Evolutionary conservation across 2,797 vertebrate genomes (phyloP).

Genomic region (Perodicticus potto): DNA sequence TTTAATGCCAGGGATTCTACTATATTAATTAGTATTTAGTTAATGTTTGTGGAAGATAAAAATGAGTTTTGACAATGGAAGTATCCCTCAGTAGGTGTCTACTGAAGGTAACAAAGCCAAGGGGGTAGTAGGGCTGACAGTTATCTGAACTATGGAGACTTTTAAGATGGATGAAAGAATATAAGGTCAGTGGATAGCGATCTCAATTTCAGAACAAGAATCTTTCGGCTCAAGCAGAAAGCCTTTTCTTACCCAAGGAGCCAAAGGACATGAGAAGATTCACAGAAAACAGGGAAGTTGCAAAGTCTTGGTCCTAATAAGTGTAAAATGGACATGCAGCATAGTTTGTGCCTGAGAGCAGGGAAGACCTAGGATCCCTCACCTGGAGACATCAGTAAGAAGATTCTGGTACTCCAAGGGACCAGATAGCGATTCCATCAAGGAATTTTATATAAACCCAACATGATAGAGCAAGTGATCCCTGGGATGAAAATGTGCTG

Average conservation of each 20-base stretch:
- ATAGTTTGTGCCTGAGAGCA: not conserved
- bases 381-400: not conserved
- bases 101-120: not conserved
- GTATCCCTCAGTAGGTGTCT: not conserved
- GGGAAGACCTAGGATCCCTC: not conserved
- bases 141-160: not conserved
- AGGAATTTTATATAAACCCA: not conserved
- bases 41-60: slow-evolving; percentile 17
- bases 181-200: not conserved
- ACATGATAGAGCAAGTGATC: not conserved
- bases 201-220: slow-evolving; percentile 33
- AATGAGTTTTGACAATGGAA: slow-evolving; percentile 42
- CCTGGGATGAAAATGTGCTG: not conserved
- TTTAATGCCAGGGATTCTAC: not conserved
- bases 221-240: slow-evolving; percentile 45
- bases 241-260: not conserved
- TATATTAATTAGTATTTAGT: slow-evolving; percentile 1
- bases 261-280: not conserved
- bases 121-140: not conserved
- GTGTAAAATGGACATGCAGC: not conserved
- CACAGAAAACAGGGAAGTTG: not conserved
- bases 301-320: not conserved
- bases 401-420: not conserved
- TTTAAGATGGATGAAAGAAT: not conserved
- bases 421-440: not conserved